A percentile compares a stretch with the other conserved stretches of the same genome.
Evolutionary conservation across 2,113 vertebrate species (phyloP).

Genomic region (Crocuta crocuta): DNA sequence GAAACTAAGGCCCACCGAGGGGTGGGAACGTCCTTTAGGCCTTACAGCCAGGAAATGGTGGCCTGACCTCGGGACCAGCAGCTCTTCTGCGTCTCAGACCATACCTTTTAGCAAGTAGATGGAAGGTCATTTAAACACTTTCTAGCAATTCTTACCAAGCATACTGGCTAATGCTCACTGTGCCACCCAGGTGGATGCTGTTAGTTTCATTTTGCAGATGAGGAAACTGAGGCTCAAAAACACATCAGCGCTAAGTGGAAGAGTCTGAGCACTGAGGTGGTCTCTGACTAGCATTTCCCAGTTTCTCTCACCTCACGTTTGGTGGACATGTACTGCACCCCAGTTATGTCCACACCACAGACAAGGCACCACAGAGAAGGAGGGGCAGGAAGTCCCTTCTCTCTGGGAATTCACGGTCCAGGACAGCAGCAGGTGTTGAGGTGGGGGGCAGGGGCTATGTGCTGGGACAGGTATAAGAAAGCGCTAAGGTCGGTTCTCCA

Average conservation of each 20-base stretch:
- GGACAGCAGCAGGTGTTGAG: background rate
- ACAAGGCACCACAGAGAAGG: no score
- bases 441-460: fast-evolving
- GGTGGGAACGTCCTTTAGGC: background rate
- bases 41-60: background rate
- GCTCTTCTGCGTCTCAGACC: background rate
- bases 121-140: background rate
- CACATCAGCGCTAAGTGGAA: fast-evolving
- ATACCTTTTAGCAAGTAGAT: background rate
- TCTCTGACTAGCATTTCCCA: background rate
- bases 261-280: background rate
- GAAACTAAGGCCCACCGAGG: background rate
- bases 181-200: background rate
- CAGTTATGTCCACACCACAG: background rate
- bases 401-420: background rate
- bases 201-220: background rate
- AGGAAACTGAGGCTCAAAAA: background rate
- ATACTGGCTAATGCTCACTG: background rate
- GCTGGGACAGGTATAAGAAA: background rate
- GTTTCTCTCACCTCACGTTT: background rate
- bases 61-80: background rate
- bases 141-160: background rate
- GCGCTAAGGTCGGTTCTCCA: background rate
- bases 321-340: background rate
- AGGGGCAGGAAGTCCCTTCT: background rate